A percentile compares a stretch with the other conserved stretches of the same genome.
These are phyloP conservation scores for Epinephelus awoara DNA, from an alignment of 2,797 vertebrate species.

Conservation along the genomic window DNA sequence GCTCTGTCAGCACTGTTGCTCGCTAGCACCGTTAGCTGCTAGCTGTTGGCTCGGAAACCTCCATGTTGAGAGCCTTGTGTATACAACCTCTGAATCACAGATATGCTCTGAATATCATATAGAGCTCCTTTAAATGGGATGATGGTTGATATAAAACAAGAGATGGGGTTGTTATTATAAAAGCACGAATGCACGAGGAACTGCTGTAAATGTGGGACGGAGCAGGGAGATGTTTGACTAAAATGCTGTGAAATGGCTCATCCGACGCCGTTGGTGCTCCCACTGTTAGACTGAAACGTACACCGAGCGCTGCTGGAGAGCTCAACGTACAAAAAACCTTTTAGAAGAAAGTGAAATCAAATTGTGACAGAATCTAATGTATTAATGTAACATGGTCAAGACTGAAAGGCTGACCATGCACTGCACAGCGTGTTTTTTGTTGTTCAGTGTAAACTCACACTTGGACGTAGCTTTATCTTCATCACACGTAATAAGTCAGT, in stretches of 20 bases:
- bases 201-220: constrained; percentile 26
- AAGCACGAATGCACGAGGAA: background rate
- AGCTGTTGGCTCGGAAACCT: no score
- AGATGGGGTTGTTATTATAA: background rate
- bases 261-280: constrained; percentile 22
- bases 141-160: background rate
- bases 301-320: constrained; percentile 13
- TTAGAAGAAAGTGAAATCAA: constrained; percentile 2
- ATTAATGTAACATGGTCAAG: constrained; percentile 18
- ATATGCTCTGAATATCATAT: no score
- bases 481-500: constrained; percentile 1
- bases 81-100: no score
- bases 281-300: constrained; percentile 19
- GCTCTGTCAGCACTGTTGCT: no score
- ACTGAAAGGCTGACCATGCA: constrained; percentile 21
- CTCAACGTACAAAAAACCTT: background rate
- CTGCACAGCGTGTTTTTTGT: constrained; percentile 20
- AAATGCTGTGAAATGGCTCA: constrained; percentile 59
- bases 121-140: background rate
- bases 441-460: constrained; percentile 19
- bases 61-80: no score
- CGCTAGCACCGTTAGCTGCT: no score
- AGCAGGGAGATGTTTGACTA: constrained; percentile 9
- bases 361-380: constrained; percentile 24
- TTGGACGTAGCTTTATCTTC: constrained; percentile 18